phyloP scores from a whole-genome alignment of 1,140 invertebrate species.

The Carcinoscorpius rotundicauda region DNA sequence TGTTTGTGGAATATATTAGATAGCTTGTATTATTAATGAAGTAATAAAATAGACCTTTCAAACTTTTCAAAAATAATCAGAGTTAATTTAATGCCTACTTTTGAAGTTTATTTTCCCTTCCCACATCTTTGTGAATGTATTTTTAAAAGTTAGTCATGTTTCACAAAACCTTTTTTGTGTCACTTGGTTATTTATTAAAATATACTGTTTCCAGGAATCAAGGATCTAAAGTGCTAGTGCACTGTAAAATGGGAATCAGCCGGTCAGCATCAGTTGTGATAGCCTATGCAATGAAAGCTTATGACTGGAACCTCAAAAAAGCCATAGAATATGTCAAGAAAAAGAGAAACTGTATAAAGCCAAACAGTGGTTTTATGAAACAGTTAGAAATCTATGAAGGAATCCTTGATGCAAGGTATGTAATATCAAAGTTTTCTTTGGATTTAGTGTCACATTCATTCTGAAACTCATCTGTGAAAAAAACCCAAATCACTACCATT shows the following conservation, averaged over 20 bases:
- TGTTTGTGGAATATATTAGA: too few relatives aligned
- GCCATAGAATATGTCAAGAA: constrained; percentile 81
- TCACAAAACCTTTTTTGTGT: neutral
- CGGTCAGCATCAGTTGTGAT: constrained; percentile 94
- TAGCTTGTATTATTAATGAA: too few relatives aligned
- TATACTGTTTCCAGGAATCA: constrained; percentile 45
- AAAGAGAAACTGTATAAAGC: constrained; percentile 84
- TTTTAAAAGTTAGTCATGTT: constrained; percentile 2
- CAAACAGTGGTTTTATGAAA: constrained; percentile 83
- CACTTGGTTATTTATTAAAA: constrained; percentile 7
- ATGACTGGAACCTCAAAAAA: constrained; percentile 80
- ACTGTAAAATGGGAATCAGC: constrained; percentile 78
- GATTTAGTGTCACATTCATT: neutral
- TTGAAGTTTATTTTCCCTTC: neutral
- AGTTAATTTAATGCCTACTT: too few relatives aligned
- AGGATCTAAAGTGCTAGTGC: constrained; percentile 69
- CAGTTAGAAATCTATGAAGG: constrained; percentile 88
- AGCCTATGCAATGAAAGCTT: constrained; percentile 95
- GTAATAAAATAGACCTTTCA: too few relatives aligned
- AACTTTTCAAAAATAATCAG: too few relatives aligned
- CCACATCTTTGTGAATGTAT: neutral
- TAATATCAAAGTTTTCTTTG: constrained; percentile 6
- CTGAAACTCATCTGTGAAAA: too few relatives aligned
- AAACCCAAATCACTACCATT: neutral
- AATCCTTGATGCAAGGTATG: constrained; percentile 81